phyloP scores from a whole-genome alignment of 2,888 invertebrate genomes.

The Papilio demoleus region DNA sequence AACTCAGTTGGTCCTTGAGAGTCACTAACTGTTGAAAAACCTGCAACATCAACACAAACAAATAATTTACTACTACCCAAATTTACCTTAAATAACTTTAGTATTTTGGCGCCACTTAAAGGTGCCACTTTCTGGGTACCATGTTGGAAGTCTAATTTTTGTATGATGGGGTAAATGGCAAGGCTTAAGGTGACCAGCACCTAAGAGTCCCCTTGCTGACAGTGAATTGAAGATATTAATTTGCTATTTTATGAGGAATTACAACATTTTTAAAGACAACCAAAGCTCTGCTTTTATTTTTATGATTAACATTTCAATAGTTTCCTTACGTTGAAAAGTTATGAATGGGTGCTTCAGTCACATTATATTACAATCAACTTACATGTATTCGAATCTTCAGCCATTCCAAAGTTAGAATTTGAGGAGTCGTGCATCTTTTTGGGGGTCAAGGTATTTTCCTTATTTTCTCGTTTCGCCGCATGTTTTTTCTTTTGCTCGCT shows the following conservation, averaged over 20 bases:
- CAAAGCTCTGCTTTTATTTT: not conserved
- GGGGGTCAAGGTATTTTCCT: constrained; percentile 89
- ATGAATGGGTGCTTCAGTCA: not conserved
- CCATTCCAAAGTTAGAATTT: constrained; percentile 91
- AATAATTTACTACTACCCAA: not conserved
- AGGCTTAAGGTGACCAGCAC: too few species aligned
- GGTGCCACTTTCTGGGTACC: too few species aligned
- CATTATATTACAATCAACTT: constrained; percentile 59
- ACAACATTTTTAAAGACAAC: too few species aligned
- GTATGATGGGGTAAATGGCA: too few species aligned
- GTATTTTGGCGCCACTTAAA: too few species aligned
- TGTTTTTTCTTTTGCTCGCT: constrained; percentile 90
- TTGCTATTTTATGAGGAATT: too few species aligned
- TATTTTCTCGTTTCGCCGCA: constrained; percentile 87
- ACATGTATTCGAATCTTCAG: constrained; percentile 97
- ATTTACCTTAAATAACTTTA: too few species aligned
- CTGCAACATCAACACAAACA: constrained; percentile 75
- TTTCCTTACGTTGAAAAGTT: not conserved
- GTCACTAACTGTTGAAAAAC: constrained; percentile 95
- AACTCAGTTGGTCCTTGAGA: constrained; percentile 94
- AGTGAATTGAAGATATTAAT: too few species aligned
- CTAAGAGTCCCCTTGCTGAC: too few species aligned
- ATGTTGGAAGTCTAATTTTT: too few species aligned
- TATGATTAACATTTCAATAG: not conserved
- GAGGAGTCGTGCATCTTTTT: constrained; percentile 89